Evolutionary conservation across 2,888 invertebrate species (phyloP), one percentile per base, ranked within the genome.

Genomic region (Notocelia uddmanniana): DNA sequence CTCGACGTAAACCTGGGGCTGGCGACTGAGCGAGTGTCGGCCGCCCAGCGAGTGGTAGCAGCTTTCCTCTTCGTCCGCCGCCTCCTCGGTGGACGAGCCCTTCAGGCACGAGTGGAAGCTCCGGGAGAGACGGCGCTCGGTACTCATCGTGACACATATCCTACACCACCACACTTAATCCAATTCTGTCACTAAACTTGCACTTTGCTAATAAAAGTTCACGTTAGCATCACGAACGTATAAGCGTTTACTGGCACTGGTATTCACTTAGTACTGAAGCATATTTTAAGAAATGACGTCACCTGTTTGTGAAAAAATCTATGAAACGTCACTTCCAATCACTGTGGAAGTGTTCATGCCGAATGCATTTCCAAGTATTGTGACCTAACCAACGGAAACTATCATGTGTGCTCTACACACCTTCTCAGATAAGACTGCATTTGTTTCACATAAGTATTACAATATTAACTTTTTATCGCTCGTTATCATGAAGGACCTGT

Each of bases 101-200:
- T 96, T 95, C 79, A 96, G 92, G 82, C 96, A 96, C 74, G 96
- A 95, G 89, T 96, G 96, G 86, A 96, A 96, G 83, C 96, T 95
- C 85, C 96, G 94, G 62, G 95, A 95, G 76, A 95, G 93, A 74
- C 96, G 94, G 76, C 95, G 90, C 83, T 94, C 94, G 83, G 94
- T 93, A 79, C 94, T 94, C 94, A 94, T 94, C 79, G 78, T 92
- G 87, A 87, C 82, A 85, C 93, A 93, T 92, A 84, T 91, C 92
- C 88, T 81, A 76, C 80, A 76, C 79, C 81, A 76, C 81, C 79
- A 74, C 81, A 80, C 80, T 69, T 74, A 75, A 75, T 73, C 77
- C 57, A 81, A 79, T 79, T 83, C 82, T 78, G 69, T 76, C 73
- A 68, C 76, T 52, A 52, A 59, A 58, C 34, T 59, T 48, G 21